Percentiles rank a stretch among this genome's conserved stretches.
These are phyloP conservation scores for Rhinatrema bivittatum DNA, from an alignment of 2,797 vertebrate species.

Conservation along the genomic window DNA sequence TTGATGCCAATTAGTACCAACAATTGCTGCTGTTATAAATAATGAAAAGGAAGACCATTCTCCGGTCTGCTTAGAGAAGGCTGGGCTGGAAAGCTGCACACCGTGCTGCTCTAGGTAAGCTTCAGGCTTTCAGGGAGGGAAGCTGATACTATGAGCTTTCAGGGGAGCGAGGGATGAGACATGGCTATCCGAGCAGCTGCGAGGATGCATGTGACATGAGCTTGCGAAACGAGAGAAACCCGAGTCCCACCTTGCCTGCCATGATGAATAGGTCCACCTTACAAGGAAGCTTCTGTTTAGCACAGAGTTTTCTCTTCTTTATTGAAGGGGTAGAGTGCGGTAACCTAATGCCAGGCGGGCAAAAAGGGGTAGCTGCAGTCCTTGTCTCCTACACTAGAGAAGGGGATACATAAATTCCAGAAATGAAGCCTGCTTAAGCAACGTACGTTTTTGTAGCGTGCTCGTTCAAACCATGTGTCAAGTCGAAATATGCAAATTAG, in stretches of 20 bases:
- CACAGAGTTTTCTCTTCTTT: conserved; percentile 27
- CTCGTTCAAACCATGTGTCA: conserved; percentile 13
- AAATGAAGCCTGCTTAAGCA: conserved; percentile 8
- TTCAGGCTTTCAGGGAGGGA: conserved; percentile 4
- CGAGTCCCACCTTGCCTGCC: conserved; percentile 22
- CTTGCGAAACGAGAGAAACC: conserved; percentile 36
- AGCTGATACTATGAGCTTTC: conserved; percentile 35
- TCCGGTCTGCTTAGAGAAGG: too few species aligned
- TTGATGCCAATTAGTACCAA: conserved; percentile 21
- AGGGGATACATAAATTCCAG: conserved; percentile 7
- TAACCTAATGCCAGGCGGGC: conserved; percentile 13
- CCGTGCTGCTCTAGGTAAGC: too few species aligned
- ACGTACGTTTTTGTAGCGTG: conserved; percentile 44
- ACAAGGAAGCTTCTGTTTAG: conserved; percentile 37
- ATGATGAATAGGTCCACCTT: conserved; percentile 21
- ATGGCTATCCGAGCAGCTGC: not conserved
- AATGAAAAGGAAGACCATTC: too few species aligned
- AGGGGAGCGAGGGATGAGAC: conserved; percentile 28
- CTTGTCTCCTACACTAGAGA: conserved; percentile 12
- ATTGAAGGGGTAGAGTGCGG: conserved; percentile 15
- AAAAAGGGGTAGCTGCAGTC: conserved; percentile 14
- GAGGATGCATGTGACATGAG: conserved; percentile 28
- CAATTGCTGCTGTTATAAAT: conserved; percentile 39
- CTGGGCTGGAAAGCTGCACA: too few species aligned
- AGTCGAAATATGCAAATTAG: conserved; percentile 48